A percentile compares a stretch with the other conserved stretches of the same genome.
Conservation (phyloP, 37 sponge, comb jelly and placozoan genomes). For the Dysidea cf. avara region DNA sequence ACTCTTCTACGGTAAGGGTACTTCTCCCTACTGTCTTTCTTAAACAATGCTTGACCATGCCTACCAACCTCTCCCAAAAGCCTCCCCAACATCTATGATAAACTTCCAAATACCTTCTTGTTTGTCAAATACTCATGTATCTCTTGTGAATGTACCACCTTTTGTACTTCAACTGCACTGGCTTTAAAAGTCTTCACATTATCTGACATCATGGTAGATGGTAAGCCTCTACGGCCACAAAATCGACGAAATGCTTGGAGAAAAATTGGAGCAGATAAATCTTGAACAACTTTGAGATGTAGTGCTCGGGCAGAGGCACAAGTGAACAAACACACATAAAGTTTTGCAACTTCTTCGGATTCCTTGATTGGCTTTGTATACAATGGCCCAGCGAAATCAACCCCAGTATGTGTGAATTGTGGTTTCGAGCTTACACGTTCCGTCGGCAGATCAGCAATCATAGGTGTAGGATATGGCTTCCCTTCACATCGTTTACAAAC, state of each 20-base stretch:
- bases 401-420: slow-evolving; percentile 25
- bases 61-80: background rate
- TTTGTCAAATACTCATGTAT: background rate
- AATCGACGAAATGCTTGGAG: slow-evolving; percentile 1
- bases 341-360: too few species aligned
- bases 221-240: background rate
- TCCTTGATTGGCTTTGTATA: slow-evolving; percentile 10
- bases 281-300: background rate
- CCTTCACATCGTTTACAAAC: slow-evolving; percentile 30
- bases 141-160: background rate
- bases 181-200: background rate
- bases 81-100: background rate
- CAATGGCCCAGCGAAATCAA: slow-evolving; percentile 64
- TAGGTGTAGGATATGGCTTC: slow-evolving; percentile 6
- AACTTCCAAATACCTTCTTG: background rate
- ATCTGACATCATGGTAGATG: background rate
- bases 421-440: slow-evolving; percentile 18
- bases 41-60: background rate
- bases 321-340: background rate
- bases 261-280: background rate
- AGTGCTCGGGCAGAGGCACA: background rate
- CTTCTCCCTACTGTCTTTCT: background rate
- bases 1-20: background rate
- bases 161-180: background rate
- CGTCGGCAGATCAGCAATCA: background rate